These are phyloP conservation scores for Pyralis farinalis DNA, from an alignment of 2,888 invertebrate species.

Conservation along the genomic window DNA sequence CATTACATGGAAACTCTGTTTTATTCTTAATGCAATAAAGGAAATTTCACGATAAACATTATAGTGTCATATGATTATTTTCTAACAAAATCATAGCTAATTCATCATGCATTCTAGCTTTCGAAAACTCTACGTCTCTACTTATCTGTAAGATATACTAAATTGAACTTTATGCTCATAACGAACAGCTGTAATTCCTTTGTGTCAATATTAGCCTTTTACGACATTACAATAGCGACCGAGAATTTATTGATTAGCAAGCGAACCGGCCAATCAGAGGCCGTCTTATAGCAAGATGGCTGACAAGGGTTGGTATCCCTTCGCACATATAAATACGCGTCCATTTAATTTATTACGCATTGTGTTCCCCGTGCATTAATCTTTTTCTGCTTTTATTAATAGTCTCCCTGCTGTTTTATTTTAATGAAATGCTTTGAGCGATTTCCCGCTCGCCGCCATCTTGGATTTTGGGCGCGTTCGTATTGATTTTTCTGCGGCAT, in stretches of 20 bases:
- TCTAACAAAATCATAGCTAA: background rate
- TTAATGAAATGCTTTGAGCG: slow-evolving; percentile 63
- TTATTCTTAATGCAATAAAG: background rate
- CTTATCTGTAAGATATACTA: background rate
- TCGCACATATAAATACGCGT: slow-evolving; percentile 54
- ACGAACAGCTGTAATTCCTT: slow-evolving; percentile 3
- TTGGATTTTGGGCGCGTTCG: slow-evolving; percentile 33
- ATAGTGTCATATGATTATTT: background rate
- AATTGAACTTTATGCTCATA: background rate
- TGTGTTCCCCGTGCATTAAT: slow-evolving; percentile 73
- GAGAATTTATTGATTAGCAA: slow-evolving; percentile 63
- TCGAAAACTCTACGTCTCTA: background rate
- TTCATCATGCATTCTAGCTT: background rate
- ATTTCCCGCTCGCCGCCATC: slow-evolving; percentile 59
- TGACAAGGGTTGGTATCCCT: slow-evolving; percentile 58
- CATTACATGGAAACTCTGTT: background rate
- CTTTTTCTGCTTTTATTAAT: slow-evolving; percentile 78
- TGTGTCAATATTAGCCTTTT: slow-evolving; percentile 8
- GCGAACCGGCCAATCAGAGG: slow-evolving; percentile 57
- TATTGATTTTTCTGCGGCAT: slow-evolving; percentile 24
- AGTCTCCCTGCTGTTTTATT: slow-evolving; percentile 66
- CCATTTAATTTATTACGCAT: slow-evolving; percentile 76
- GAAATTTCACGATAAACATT: background rate
- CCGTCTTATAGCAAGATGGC: slow-evolving; percentile 56
- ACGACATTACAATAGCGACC: slow-evolving; percentile 24